Evolutionary conservation across 2,888 invertebrate species (phyloP).

Genomic region (Eilema sororculum): DNA sequence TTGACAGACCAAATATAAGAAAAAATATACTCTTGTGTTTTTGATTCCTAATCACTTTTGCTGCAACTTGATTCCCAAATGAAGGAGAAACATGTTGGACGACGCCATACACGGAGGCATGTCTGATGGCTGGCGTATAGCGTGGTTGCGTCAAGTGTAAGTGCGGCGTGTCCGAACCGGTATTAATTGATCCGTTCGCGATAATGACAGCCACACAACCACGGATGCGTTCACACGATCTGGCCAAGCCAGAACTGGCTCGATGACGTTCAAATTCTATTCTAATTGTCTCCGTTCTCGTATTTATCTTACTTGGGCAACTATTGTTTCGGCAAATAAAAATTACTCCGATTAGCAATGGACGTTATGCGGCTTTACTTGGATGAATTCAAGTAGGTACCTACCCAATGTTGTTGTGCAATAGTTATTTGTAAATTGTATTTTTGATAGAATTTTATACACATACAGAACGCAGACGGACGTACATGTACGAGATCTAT

Average conservation of each 20-base stretch:
- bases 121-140: not conserved
- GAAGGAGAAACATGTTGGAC: not conserved
- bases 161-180: constrained; percentile 19
- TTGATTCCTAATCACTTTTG: too few species aligned
- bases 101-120: not conserved
- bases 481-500: not conserved
- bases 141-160: constrained; percentile 6
- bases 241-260: not conserved
- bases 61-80: not conserved
- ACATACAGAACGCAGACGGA: too few species aligned
- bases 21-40: too few species aligned
- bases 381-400: not conserved
- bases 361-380: not conserved
- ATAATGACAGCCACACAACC: constrained; percentile 22
- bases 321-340: not conserved
- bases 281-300: not conserved
- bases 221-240: constrained; percentile 10
- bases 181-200: constrained; percentile 27
- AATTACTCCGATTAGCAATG: not conserved
- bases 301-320: not conserved
- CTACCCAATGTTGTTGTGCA: not conserved
- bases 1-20: too few species aligned
- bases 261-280: not conserved
- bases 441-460: too few species aligned
- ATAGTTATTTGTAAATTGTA: too few species aligned